Evolutionary conservation across 2,113 vertebrate species (phyloP), one percentile per base, ranked within the genome.

Genomic region (Carettochelys insculpta): DNA sequence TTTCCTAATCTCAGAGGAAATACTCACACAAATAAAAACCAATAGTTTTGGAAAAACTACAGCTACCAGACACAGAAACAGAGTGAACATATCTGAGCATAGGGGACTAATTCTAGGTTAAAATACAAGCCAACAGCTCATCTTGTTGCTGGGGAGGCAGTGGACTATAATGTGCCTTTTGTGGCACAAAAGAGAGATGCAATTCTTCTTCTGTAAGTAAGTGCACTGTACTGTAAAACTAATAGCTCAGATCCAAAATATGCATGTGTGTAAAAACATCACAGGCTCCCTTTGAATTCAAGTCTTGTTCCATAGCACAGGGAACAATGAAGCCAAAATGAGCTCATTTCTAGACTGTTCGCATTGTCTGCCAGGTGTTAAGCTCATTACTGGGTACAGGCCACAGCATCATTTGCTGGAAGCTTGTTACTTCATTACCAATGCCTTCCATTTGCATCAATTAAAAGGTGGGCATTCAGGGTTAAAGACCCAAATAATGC

Each of bases 331-430:
- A 95, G 56, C 77, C 61, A 94, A 96, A 93, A 87, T 95, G 92
- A 92, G 87, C 50, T 95, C 94, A 95, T 91, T 95, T 96, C 80
- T 85, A 84, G 52, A 82, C 58, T 86, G 91, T 95, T 96, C 94
- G 45, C 65, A 90, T 54, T 90, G 79, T 95, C 86, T 94, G 78
- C 85, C 89, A 96, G 90, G 86, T 97, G 86, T 83, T 94, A 86
- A 95, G 76, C 71, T 91, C 86, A 83, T 96, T 96, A 89, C 78
- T 95, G 80, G 0, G 0, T 82, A 80, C n/a, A 94, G 56, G 79
- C 52, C 51, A 94, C 16, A 87, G 25, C 54, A 90, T 95, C 94
- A 95, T 88, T 95, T 96, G 56, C 77, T 96, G 78, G 73, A 96
- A 61, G 52, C 61, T 77, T 79, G 31, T 80, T 93, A 31, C 90